Evolutionary conservation across 2,888 invertebrate genomes (phyloP), one percentile per base, ranked within the genome.

Genomic region (Homarus gammarus): DNA sequence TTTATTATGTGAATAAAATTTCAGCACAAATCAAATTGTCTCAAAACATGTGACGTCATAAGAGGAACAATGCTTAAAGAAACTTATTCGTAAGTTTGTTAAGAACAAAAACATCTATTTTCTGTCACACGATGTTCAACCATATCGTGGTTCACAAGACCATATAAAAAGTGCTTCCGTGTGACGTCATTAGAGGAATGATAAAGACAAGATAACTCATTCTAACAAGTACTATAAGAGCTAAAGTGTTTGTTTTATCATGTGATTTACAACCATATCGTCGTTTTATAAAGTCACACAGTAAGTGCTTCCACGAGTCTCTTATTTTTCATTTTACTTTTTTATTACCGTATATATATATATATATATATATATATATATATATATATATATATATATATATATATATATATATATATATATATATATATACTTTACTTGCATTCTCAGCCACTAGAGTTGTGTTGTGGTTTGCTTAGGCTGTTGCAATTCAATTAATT

Each of bases 391-490:
- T n/a, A n/a, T n/a, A n/a, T n/a, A n/a, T n/a, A n/a, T n/a, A n/a
- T n/a, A n/a, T n/a, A n/a, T n/a, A n/a, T n/a, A n/a, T n/a, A n/a
- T n/a, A n/a, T n/a, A n/a, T n/a, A n/a, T n/a, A n/a, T n/a, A n/a
- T n/a, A n/a, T n/a, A n/a, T n/a, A n/a, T n/a, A n/a, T n/a, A n/a
- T n/a, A n/a, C n/a, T n/a, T n/a, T n/a, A n/a, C 6, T 15, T 6
- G 10, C n/a, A 3, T 31, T 22, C 15, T 40, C 36, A 73, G 40
- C 1, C 73, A n/a, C n/a, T 38, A n/a, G n/a, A n/a, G 33, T 33
- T 51, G 44, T 33, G 31, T 78, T 56, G 56, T 51, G 78, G 33
- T 27, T 78, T 38, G 78, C 49, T 51, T 51, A n/a, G 22, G 56
- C 49, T 56, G 78, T 15, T n/a, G n/a, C n/a, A n/a, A 44, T 33